Evolutionary conservation across 2,113 vertebrate species (phyloP).

Genomic region (Dermatemys mawii): DNA sequence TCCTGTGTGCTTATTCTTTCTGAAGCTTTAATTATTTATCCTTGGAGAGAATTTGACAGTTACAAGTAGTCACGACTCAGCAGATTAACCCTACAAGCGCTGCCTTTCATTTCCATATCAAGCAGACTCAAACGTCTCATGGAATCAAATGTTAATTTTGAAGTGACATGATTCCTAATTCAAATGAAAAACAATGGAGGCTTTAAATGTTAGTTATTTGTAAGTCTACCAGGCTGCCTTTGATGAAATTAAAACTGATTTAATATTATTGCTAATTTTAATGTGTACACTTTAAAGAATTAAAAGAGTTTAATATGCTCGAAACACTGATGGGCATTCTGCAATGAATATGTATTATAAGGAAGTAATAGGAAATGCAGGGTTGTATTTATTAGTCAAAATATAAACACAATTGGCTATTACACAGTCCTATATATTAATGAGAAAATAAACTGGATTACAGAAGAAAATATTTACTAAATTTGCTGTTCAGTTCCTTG

Average conservation of each 20-base stretch:
- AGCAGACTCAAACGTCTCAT: neutral
- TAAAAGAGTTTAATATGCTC: neutral
- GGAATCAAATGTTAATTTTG: slow-evolving; percentile 18
- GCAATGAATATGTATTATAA: neutral
- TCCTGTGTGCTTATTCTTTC: slow-evolving; percentile 71
- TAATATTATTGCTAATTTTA: slow-evolving; percentile 14
- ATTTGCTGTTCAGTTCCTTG: neutral
- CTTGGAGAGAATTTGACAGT: slow-evolving; percentile 80
- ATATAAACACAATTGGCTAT: neutral
- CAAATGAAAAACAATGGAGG: neutral
- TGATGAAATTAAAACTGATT: slow-evolving; percentile 10
- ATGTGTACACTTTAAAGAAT: neutral
- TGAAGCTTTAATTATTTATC: slow-evolving; percentile 85
- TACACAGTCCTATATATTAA: neutral
- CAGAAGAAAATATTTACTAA: neutral
- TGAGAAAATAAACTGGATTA: neutral
- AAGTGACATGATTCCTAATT: neutral
- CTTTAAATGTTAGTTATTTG: neutral
- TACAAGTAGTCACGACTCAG: slow-evolving; percentile 79
- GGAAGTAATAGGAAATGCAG: neutral
- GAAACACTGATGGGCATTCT: neutral
- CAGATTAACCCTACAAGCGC: slow-evolving; percentile 75
- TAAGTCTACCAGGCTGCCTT: neutral
- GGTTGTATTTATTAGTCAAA: neutral
- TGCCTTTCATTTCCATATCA: slow-evolving; percentile 56